Evolutionary conservation across 2,113 vertebrate species (phyloP).

Genomic region (Phoenicopterus ruber): DNA sequence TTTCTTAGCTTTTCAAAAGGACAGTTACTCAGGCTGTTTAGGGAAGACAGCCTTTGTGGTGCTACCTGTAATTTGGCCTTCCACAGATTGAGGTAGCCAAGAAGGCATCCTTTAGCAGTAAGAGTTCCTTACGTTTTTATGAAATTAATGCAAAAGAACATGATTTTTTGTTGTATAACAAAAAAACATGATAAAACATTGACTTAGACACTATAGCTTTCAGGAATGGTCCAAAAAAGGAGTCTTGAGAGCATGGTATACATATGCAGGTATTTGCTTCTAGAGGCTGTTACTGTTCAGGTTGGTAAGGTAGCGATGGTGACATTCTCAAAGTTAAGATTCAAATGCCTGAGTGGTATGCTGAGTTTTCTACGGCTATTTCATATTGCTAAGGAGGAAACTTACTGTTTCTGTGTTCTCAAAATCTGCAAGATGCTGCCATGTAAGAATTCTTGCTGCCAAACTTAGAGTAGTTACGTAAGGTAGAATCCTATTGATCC

Average conservation of each 20-base stretch:
- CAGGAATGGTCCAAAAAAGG: background rate
- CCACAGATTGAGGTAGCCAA: background rate
- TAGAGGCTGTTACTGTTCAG: background rate
- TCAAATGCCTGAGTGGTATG: background rate
- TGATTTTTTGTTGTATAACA: background rate
- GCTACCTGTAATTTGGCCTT: background rate
- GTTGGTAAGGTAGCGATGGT: background rate
- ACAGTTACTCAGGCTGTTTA: background rate
- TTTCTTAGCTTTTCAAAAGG: background rate
- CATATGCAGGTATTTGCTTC: rapidly evolving
- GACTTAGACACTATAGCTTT: background rate
- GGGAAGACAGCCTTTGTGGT: background rate
- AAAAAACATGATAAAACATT: background rate
- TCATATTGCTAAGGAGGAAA: background rate
- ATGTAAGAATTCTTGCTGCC: background rate
- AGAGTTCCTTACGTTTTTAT: background rate
- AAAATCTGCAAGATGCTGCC: background rate
- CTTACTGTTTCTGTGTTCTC: background rate
- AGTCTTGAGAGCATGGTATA: background rate
- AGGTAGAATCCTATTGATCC: background rate
- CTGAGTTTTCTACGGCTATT: background rate
- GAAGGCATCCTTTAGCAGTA: background rate
- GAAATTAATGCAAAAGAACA: background rate
- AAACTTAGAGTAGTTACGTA: background rate
- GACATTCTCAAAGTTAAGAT: background rate